These are phyloP conservation scores for Myrmecobius fasciatus DNA, from an alignment of 2,113 vertebrate genomes.

Conservation along the genomic window DNA sequence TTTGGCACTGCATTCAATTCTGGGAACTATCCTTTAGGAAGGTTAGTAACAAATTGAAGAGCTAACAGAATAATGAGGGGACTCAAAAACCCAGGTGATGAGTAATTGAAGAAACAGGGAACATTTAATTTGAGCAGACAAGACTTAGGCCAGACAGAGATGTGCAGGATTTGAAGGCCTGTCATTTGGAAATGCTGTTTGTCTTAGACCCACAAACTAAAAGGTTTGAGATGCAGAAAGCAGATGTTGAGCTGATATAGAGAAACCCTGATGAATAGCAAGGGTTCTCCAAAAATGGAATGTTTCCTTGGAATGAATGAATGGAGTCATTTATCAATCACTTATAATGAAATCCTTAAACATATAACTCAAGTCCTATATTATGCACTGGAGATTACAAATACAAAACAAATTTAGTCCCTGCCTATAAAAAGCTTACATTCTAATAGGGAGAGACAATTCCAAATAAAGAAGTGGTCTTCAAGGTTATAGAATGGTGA, in stretches of 20 bases:
- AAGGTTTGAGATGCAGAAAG: neutral
- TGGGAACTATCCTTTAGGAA: neutral
- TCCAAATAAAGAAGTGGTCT: no score
- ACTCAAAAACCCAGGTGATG: neutral
- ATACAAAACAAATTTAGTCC: no score
- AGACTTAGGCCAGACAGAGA: neutral
- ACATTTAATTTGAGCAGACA: neutral
- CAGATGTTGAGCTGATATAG: neutral
- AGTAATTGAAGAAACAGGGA: neutral
- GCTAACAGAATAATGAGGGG: neutral
- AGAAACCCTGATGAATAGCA: neutral
- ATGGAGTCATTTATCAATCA: no score
- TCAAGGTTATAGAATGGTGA: no score
- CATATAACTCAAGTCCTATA: no score
- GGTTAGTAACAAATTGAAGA: neutral
- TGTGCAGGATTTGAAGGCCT: neutral
- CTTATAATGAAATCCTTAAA: no score
- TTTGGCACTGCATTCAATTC: neutral
- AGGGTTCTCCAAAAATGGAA: neutral
- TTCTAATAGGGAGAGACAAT: no score
- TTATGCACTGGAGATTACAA: no score
- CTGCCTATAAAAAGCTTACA: no score
- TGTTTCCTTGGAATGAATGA: no score
- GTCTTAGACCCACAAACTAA: neutral
- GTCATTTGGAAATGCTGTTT: neutral